Base-by-base conservation (phyloP, 2,797 vertebrate species). In the Amblyraja radiata region DNA sequence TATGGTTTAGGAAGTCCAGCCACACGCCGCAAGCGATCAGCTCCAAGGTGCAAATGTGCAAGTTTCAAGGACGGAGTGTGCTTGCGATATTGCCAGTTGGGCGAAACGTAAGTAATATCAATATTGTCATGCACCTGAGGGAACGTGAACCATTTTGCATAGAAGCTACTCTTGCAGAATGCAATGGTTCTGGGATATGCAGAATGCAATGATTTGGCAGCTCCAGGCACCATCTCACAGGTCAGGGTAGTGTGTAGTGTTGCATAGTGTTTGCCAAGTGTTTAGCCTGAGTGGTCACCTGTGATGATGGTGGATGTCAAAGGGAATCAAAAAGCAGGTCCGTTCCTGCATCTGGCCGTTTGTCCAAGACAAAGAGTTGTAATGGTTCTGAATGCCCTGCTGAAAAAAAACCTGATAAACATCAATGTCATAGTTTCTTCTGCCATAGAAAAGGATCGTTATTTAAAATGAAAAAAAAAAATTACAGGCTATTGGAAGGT, bases 1-100 rank as follows among this genome's bases (percentile, higher is more conserved):
- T 92, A 92, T 18, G 90, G 90, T 5, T 92, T 92, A 76, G 90
- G 90, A 76, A 74, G 71, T n/a, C 68, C 68, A 74, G 36, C 71
- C 54, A 92, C 65, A 54, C 90, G 90, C 36, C 90, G 71, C 71
- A 92, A 92, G 46, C 76, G 90, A 18, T 92, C 71, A 13, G 76
- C 36, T 25, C 36, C 71, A 73, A 73, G 90, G 71, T 92, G 90
- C 90, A 25, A 92, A 76, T 92, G 90, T 76, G 32, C 90, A 54
- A 16, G n/a, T 28, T 92, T 39, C 90, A 92, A 92, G 36, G 90
- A 92, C 90, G 7, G 71, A 76, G 46, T 54, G 39, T 92, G 90
- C 54, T 92, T 13, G 7, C 39, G 16, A 25, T 92, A 74, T 92
- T 92, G 90, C 90, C 90, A 76, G 5, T 76, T 25, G 65, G 36